These are phyloP conservation scores for Zhengitettix transpicula DNA, from an alignment of 2,888 invertebrate genomes.

Conservation along the genomic window DNA sequence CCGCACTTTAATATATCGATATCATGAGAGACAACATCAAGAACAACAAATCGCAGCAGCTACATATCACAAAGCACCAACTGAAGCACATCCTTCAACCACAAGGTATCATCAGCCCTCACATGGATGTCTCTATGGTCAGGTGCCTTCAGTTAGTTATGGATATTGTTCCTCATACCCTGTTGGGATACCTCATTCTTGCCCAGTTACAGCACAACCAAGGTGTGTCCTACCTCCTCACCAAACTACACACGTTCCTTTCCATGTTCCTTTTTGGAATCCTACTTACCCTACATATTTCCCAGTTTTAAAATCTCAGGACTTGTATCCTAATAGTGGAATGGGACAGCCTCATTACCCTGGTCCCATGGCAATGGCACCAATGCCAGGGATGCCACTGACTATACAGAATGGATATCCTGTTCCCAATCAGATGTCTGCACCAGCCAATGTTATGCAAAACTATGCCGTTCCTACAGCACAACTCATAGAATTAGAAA, in stretches of 20 bases:
- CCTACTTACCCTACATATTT: background rate
- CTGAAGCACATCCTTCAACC: constrained; percentile 8
- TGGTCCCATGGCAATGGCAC: background rate
- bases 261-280: background rate
- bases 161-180: constrained; percentile 6
- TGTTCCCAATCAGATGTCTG: constrained; percentile 1
- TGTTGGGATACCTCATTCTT: constrained; percentile 3
- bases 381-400: background rate
- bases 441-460: background rate
- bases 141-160: constrained; percentile 5
- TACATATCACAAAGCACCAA: background rate
- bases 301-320: constrained; percentile 13
- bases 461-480: constrained; percentile 38
- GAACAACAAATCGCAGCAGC: constrained; percentile 10
- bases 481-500: constrained; percentile 42
- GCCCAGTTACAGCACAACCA: constrained; percentile 5
- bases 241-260: background rate
- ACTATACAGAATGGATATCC: constrained; percentile 9
- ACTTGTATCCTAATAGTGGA: constrained; percentile 9
- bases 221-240: constrained; percentile 1
- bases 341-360: constrained; percentile 8
- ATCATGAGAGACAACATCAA: constrained; percentile 15
- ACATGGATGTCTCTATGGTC: constrained; percentile 5
- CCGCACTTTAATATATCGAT: constrained; percentile 15
- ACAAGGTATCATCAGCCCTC: constrained; percentile 7